phyloP scores from a whole-genome alignment of 2,888 invertebrate genomes.

The Pteria penguin region DNA sequence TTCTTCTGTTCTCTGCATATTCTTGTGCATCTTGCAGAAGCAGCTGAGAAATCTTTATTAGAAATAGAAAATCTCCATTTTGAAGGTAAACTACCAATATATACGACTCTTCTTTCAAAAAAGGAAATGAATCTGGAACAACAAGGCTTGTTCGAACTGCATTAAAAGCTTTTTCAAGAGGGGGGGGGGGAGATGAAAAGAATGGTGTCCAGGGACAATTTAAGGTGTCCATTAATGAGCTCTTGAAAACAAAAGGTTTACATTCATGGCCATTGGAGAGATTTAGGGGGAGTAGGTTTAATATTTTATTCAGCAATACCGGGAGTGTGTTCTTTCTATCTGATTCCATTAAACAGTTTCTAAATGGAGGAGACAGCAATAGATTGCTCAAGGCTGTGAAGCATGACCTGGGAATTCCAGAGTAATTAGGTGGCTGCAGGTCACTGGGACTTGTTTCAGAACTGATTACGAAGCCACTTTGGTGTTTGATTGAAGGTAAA shows the following conservation, averaged over 20 bases:
- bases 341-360: conserved; percentile 26
- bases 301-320: conserved; percentile 42
- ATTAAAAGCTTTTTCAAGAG: conserved; percentile 37
- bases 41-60: conserved; percentile 13
- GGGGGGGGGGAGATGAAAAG: conserved; percentile 37
- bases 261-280: conserved; percentile 9
- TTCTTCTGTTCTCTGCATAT: conserved; percentile 26
- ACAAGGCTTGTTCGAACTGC: conserved; percentile 26
- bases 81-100: conserved; percentile 12
- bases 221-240: conserved; percentile 8
- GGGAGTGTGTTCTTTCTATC: conserved; percentile 26
- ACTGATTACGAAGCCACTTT: conserved; percentile 41
- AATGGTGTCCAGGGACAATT: conserved; percentile 24
- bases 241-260: neutral
- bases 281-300: conserved; percentile 42
- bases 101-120: too few relatives aligned
- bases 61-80: neutral
- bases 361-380: conserved; percentile 33
- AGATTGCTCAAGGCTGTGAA: conserved; percentile 36
- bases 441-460: conserved; percentile 44
- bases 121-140: conserved; percentile 35
- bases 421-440: conserved; percentile 47
- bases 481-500: conserved; percentile 35
- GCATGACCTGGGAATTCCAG: conserved; percentile 41
- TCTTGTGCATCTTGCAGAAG: conserved; percentile 29